phyloP scores from a whole-genome alignment of 1,140 invertebrate species.

The Pentalonia nigronervosa region DNA sequence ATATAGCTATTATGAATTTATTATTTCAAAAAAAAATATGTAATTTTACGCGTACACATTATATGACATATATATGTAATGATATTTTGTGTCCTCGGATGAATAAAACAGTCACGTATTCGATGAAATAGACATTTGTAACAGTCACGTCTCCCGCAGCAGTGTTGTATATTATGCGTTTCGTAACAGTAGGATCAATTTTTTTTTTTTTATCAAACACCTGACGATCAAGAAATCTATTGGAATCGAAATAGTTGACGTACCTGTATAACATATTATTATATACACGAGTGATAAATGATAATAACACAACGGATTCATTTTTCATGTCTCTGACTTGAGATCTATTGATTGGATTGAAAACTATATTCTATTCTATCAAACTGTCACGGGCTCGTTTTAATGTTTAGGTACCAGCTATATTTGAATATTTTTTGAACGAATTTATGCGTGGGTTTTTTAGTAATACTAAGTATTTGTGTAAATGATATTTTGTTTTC shows the following conservation, averaged over 20 bases:
- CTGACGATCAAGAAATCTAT: not conserved
- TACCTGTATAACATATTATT: not conserved
- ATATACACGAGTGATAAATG: not conserved
- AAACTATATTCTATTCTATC: not conserved
- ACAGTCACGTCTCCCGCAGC: slow-evolving; percentile 38
- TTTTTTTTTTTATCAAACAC: not conserved
- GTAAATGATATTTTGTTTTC: not conserved
- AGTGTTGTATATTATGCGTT: not conserved
- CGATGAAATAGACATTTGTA: slow-evolving; percentile 49
- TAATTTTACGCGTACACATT: not conserved
- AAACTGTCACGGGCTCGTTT: not conserved
- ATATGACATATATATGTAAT: not conserved
- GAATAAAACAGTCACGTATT: slow-evolving; percentile 50
- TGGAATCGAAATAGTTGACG: slow-evolving; percentile 23
- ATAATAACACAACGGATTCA: not conserved
- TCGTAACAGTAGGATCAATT: slow-evolving; percentile 1
- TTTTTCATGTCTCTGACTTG: not conserved
- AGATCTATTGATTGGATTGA: not conserved
- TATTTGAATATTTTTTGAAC: not conserved
- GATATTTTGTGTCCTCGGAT: not conserved
- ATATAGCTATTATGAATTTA: not conserved
- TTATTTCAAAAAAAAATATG: slow-evolving; percentile 22
- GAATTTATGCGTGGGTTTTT: not conserved
- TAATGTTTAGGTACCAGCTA: not conserved
- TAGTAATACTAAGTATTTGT: not conserved